Conservation (phyloP, 2,797 vertebrate species). For the Taenioides sp. region DNA sequence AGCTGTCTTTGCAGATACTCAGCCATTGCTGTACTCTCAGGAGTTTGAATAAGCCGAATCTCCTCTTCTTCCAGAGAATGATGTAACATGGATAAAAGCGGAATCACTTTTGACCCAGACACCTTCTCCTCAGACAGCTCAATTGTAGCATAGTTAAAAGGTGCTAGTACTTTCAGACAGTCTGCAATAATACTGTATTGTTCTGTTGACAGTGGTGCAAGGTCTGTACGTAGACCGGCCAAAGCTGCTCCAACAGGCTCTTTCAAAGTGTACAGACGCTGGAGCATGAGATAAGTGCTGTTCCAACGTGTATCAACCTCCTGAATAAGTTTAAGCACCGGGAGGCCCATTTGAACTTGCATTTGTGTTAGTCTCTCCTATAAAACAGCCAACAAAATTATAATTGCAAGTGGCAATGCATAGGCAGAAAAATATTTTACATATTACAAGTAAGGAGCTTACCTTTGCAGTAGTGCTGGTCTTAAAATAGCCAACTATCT, state of each 20-base stretch:
- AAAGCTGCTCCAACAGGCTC: conserved; percentile 4
- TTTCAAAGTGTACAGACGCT: background rate
- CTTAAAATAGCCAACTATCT: background rate
- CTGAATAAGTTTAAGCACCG: background rate
- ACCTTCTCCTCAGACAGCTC: background rate
- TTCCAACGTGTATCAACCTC: background rate
- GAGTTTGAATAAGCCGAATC: background rate
- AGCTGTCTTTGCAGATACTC: background rate
- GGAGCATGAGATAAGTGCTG: background rate
- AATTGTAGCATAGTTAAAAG: background rate
- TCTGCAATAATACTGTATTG: background rate
- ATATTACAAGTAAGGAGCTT: background rate
- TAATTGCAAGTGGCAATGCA: background rate
- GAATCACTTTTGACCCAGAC: background rate
- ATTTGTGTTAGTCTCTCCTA: conserved; percentile 4
- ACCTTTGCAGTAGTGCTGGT: conserved; percentile 1
- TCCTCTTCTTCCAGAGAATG: no score
- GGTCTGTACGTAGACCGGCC: background rate
- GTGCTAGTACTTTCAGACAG: background rate
- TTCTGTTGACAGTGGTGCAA: background rate
- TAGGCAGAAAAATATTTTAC: background rate
- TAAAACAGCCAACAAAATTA: background rate
- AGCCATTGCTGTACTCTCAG: background rate
- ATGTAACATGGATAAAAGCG: no score
- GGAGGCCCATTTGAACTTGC: background rate